Conservation (phyloP, 1,140 invertebrate genomes). For the Cyrtorhinus lividipennis region DNA sequence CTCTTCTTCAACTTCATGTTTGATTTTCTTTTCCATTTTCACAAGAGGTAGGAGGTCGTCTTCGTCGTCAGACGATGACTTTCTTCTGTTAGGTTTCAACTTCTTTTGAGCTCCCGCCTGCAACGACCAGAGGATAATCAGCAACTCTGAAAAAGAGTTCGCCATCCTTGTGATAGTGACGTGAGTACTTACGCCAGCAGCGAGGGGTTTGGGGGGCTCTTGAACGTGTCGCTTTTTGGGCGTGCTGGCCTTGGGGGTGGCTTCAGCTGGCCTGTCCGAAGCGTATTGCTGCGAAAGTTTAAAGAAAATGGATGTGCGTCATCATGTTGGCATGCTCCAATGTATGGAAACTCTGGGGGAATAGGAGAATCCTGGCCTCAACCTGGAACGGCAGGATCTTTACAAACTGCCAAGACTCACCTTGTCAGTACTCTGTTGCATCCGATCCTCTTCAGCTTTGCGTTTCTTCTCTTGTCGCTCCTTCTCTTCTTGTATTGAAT, state of each 20-base stretch:
- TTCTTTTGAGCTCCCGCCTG: not conserved
- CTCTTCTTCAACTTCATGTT: not conserved
- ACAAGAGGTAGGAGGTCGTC: not conserved
- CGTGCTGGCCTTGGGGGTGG: not conserved
- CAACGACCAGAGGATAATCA: not conserved
- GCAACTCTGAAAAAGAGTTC: not conserved
- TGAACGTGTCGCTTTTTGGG: not conserved
- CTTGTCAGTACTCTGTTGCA: not conserved
- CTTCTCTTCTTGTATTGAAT: slow-evolving; percentile 17
- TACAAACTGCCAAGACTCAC: no score
- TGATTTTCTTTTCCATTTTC: not conserved
- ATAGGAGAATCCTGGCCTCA: no score
- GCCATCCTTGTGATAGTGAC: not conserved
- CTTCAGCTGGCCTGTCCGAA: no score
- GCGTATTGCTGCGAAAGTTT: no score
- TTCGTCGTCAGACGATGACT: not conserved
- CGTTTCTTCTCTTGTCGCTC: slow-evolving; percentile 13
- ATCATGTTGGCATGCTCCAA: no score
- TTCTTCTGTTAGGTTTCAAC: not conserved
- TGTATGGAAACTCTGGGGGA: no score
- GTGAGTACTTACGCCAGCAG: not conserved
- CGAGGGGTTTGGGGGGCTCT: not conserved
- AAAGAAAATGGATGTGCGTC: no score
- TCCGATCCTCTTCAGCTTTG: slow-evolving; percentile 15
- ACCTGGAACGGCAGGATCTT: no score